Base-by-base conservation (phyloP, 2,888 invertebrate genomes). In the Nephrotoma guestfalica region DNA sequence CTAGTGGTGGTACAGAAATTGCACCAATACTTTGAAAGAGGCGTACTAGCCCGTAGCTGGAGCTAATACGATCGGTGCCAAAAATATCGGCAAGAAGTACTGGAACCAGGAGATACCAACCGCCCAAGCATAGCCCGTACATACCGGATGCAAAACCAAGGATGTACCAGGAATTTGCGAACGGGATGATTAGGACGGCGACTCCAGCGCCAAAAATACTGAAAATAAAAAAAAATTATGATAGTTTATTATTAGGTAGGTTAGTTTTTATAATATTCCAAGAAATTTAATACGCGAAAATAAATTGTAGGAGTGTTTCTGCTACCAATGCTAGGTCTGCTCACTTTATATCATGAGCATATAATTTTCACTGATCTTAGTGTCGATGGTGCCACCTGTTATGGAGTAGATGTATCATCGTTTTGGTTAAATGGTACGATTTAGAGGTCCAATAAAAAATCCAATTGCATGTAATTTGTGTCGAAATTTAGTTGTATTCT, bases 21-120 rank as follows among this genome's bases (percentile, higher is more conserved):
- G 95, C 95, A 0, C 95, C 95, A 40, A 95, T 91, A 88, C 95
- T 95, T 91, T 96, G 95, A 90, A 95, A 96, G 94, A 96, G 94
- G 15, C 96, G 91, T 30, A 95, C 95, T 47, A 96, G 92, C 0
- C 96, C 96, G 89, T 96, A 96, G 6, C 95, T 95, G 4, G 95
- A 95, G 13, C 95, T 95, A 88, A 96, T 95, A 87, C 95, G 93
- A 83, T 95, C 95, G 0, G 94, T 95, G 2, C 96, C 96, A 89
- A 95, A 95, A 15, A 95, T 93, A 89, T 95, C 95, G 0, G 95
- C 95, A 71, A 96, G 92, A 15, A 96, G 91, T 1, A 96, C 95
- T 0, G 96, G 96, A 87, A 96, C 95, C 86, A 96, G 90, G 2
- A 96, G 93, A 90, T 95, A 96, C 95, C 95, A 96, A 89, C 95